Evolutionary conservation across 2,113 vertebrate species (phyloP), one percentile per base, ranked within the genome.

Genomic region (Trematocara marginatum): DNA sequence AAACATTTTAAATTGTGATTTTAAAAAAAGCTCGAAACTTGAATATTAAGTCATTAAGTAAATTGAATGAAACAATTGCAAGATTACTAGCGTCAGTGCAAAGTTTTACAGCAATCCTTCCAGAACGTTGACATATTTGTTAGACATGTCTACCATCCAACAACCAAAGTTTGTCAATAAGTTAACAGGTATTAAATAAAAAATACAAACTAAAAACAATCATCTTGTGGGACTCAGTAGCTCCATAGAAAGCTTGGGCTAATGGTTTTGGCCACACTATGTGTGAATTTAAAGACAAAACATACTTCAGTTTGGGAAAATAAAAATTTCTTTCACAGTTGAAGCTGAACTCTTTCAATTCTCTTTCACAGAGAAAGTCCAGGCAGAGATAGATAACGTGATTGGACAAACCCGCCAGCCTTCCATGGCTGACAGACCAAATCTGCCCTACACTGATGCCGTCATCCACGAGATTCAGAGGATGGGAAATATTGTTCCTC

Each of bases 381-480:
- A 97, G 9, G 92, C 85, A 0, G 97, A 97, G 94, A 97, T 96
- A 0, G 95, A 97, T 0, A 13, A 20, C 0, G 93, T 96, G 52
- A 92, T 96, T 0, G 95, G 96, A 49, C 93, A 91, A 35, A 57
- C 10, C 0, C 92, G 90, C 4, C 91, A 54, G 3, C 96, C 96
- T 10, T 51, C 76, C 10, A 92, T 97, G 94, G 90, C 92, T 2
- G 96, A 97, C 94, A 95, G 93, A 80, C 51, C 38, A 71, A 94
- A 80, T 59, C 81, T 97, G 93, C 97, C 97, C 0, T 98, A 97
- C 86, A 97, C 96, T 76, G 95, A 97, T 0, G 97, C 97, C 0
- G 96, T 97, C 49, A 23, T 84, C n/a, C 97, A 98, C 0, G 97
- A 98, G 66, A 93, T 97, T 53, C 96, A 96, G 85, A 96, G 97